Evolutionary conservation across 2,888 invertebrate genomes (phyloP).

Genomic region (Ethmia dodecea): DNA sequence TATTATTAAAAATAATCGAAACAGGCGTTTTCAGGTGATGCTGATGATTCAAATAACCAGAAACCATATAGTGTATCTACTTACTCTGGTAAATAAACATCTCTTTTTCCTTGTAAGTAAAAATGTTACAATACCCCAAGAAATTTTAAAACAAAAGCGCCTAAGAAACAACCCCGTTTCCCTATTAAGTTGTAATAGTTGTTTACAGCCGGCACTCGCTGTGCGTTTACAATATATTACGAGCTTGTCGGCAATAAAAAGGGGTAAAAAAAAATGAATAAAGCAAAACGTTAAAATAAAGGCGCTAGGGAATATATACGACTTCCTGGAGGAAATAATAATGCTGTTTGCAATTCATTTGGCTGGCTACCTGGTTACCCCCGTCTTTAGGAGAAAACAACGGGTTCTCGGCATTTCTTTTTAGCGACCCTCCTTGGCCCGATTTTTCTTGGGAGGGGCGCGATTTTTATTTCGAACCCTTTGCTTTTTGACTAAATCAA

Average conservation of each 20-base stretch:
- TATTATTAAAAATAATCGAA: too few relatives aligned
- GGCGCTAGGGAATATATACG: slow-evolving; percentile 73
- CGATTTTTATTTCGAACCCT: slow-evolving; percentile 68
- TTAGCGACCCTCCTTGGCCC: slow-evolving; percentile 39
- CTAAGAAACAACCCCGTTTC: slow-evolving; percentile 36
- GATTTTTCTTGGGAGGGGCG: slow-evolving; percentile 62
- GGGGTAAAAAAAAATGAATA: slow-evolving; percentile 71
- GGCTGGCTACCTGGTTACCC: slow-evolving; percentile 72
- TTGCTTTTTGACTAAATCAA: slow-evolving; percentile 61
- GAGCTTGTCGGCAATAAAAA: slow-evolving; percentile 73
- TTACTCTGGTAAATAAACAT: too few relatives aligned
- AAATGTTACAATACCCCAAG: too few relatives aligned
- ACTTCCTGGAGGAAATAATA: slow-evolving; percentile 78
- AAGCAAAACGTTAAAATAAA: slow-evolving; percentile 74
- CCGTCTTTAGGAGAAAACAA: slow-evolving; percentile 65
- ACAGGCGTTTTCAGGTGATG: too few relatives aligned
- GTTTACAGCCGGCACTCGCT: slow-evolving; percentile 69
- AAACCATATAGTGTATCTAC: too few relatives aligned
- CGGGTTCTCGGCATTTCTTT: slow-evolving; percentile 50
- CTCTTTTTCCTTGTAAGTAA: too few relatives aligned
- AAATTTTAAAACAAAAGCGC: slow-evolving; percentile 18
- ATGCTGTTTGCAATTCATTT: slow-evolving; percentile 80
- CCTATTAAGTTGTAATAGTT: slow-evolving; percentile 72
- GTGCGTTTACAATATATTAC: slow-evolving; percentile 75
- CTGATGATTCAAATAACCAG: too few relatives aligned